A percentile compares a stretch with the other conserved stretches of the same genome.
These are phyloP conservation scores for Loris lydekkerianus DNA, from an alignment of 2,797 vertebrate species.

Conservation along the genomic window DNA sequence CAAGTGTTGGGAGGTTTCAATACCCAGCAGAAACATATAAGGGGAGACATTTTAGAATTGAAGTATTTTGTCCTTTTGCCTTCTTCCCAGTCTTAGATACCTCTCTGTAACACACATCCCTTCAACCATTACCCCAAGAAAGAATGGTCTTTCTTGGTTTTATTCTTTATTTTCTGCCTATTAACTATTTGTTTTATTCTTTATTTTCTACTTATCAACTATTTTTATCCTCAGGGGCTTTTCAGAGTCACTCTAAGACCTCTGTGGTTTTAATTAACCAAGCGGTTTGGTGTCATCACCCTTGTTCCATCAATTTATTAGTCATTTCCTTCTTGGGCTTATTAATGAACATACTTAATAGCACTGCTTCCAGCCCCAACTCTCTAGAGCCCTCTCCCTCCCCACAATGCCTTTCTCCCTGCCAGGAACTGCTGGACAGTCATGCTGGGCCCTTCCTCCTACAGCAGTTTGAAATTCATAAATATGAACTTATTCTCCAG, in stretches of 20 bases:
- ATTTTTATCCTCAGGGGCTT: slow-evolving; percentile 72
- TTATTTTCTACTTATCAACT: slow-evolving; percentile 75
- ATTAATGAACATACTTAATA: slow-evolving; percentile 84
- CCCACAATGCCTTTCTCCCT: slow-evolving; percentile 71
- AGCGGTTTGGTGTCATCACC: slow-evolving; percentile 80
- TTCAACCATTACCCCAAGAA: slow-evolving; percentile 56
- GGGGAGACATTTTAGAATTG: not conserved
- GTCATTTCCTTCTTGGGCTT: slow-evolving; percentile 84
- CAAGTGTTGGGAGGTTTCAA: not conserved
- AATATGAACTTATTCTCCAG: slow-evolving; percentile 51
- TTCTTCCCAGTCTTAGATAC: slow-evolving; percentile 15
- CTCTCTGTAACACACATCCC: slow-evolving; percentile 37
- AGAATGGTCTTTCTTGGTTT: slow-evolving; percentile 66
- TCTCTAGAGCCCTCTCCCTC: slow-evolving; percentile 65
- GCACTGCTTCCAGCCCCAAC: slow-evolving; percentile 62
- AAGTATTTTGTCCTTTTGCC: not conserved
- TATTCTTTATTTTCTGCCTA: slow-evolving; percentile 75
- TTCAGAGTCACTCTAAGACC: slow-evolving; percentile 76
- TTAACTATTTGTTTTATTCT: slow-evolving; percentile 55
- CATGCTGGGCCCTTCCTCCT: slow-evolving; percentile 51
- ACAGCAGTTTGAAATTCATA: slow-evolving; percentile 74
- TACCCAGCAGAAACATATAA: not conserved
- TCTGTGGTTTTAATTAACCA: slow-evolving; percentile 84
- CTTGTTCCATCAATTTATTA: slow-evolving; percentile 82
- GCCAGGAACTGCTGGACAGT: slow-evolving; percentile 70